These are phyloP conservation scores for Danionella dracula DNA, from an alignment of 2,797 vertebrate species.

Conservation along the genomic window DNA sequence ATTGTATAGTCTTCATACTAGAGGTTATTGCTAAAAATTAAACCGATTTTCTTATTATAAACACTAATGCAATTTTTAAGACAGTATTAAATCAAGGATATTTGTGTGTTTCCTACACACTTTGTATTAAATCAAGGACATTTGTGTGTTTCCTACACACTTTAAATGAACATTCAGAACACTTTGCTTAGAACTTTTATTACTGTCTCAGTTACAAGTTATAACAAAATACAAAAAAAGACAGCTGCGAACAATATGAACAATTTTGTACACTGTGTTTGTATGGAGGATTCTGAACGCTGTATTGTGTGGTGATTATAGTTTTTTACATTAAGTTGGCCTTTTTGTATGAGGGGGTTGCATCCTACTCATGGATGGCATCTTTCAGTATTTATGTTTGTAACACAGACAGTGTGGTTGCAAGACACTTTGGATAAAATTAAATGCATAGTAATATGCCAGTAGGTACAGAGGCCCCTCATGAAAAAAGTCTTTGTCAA, in stretches of 20 bases:
- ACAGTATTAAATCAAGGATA: too few species aligned
- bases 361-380: conserved; percentile 28
- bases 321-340: conserved; percentile 24
- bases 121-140: too few species aligned
- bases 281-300: background rate
- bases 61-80: too few species aligned
- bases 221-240: background rate
- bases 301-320: background rate
- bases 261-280: too few species aligned
- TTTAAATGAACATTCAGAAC: too few species aligned
- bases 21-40: too few species aligned
- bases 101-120: too few species aligned
- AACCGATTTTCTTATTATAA: too few species aligned
- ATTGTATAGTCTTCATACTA: too few species aligned
- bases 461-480: conserved; percentile 39
- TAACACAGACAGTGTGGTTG: conserved; percentile 37
- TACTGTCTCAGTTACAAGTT: too few species aligned
- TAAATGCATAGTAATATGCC: conserved; percentile 38
- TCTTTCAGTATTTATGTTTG: conserved; percentile 40
- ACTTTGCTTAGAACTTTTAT: too few species aligned
- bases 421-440: conserved; percentile 39
- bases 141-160: too few species aligned
- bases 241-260: background rate
- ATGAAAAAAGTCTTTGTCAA: conserved; percentile 17
- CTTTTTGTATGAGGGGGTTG: conserved; percentile 39